Evolutionary conservation across 2,113 vertebrate genomes (phyloP), one percentile per base, ranked within the genome.

Genomic region (Dendropsophus ebraccatus): DNA sequence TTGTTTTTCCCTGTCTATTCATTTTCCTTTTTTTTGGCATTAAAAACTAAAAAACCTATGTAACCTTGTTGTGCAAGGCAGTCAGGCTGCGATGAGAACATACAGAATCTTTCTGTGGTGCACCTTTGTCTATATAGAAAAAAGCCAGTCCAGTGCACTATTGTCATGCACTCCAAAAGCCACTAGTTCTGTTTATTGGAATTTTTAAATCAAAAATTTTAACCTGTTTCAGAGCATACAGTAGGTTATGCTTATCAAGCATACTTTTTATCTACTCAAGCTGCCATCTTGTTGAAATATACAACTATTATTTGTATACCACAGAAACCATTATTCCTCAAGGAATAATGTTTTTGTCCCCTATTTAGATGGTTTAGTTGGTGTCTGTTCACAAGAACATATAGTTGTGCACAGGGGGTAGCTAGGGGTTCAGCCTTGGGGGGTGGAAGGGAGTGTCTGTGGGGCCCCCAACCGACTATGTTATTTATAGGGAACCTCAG

Each of bases 1-100:
- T 84, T 76, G 54, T 52, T 76, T 84, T 62, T 84, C 45, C 19
- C 82, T 41, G 72, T 45, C 56, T 76, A 75, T 84, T 84, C 72
- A 84, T 62, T 84, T 76, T 62, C 41, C n/a, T 14, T 49, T 23
- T 49, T 23, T 73, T 56, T 75, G 82, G 82, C 72, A 84, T 7
- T 25, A 62, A 16, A 49, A 19, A 35, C n/a, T n/a, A n/a, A 54
- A 28, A 23, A 76, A 50, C 13, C 3, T 41, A 41, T 50, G n/a
- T 77, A 84, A n/a, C n/a, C n/a, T n/a, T n/a, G n/a, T n/a, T n/a
- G n/a, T n/a, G n/a, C 11, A 32, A 30, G 28, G 58, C n/a, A 47
- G 17, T 28, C 73, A 25, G 52, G 73, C 73, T 76, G 73, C 83
- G 37, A 77, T 21, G 21, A 77, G 73, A 67, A 67, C 73, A 84